Percentiles rank a stretch among this genome's conserved stretches.
These are phyloP conservation scores for Muntiacus reevesi DNA, from an alignment of 2,113 vertebrate genomes.

Conservation along the genomic window DNA sequence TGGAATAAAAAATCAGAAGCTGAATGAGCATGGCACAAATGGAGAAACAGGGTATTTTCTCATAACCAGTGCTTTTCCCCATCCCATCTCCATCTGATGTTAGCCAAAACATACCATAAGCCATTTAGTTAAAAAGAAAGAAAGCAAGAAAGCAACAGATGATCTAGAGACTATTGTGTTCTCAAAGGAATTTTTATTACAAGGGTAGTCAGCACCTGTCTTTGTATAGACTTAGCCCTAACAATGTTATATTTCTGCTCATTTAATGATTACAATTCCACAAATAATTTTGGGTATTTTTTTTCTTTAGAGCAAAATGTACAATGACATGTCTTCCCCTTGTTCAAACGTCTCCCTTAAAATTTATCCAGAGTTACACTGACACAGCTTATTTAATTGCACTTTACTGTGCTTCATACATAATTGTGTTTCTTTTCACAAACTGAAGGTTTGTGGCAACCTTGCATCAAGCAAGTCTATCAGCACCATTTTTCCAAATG, in stretches of 20 bases:
- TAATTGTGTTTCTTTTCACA: not conserved
- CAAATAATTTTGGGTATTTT: not conserved
- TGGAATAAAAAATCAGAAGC: not conserved
- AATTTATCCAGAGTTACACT: not conserved
- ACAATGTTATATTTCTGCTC: not conserved
- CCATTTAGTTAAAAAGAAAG: not conserved
- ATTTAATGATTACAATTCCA: not conserved
- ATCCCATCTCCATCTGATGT: not conserved
- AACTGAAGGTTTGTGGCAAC: not conserved
- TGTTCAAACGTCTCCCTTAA: not conserved
- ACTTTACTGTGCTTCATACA: not conserved
- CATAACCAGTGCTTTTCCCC: not conserved
- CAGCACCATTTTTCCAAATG: not conserved
- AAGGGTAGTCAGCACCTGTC: not conserved
- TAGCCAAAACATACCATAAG: not conserved
- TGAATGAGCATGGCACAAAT: not conserved
- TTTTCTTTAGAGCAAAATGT: not conserved
- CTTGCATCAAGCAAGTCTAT: not conserved
- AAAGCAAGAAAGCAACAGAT: not conserved
- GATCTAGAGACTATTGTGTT: not conserved
- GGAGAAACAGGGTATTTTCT: not conserved
- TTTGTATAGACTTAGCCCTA: not conserved
- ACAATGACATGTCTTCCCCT: not conserved
- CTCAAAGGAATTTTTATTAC: not conserved
- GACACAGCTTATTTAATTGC: not conserved